Base-by-base conservation (phyloP, 2,888 invertebrate species). In the Cephus sareptanus region DNA sequence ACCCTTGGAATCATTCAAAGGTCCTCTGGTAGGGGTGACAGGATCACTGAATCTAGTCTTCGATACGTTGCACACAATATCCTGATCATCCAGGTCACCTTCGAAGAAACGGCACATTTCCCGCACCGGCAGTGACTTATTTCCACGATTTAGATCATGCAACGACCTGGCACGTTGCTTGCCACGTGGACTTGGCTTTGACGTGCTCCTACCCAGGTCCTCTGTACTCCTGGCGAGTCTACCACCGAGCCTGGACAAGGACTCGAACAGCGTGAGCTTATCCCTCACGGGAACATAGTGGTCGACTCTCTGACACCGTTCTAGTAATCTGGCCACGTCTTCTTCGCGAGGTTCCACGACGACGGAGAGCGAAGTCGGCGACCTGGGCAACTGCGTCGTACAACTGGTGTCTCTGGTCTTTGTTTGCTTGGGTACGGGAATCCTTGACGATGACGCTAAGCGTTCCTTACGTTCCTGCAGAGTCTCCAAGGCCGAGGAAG, bases 41-140 rank as follows among this genome's bases (percentile, higher is more conserved):
- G 84, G 79, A 1, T 84, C 82, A 13, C 75, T 77, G 37, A 77
- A 78, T 56, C 69, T 69, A 2, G 69, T 34, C 40, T 40, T 13
- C 1, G 80, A 37, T 9, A n/a, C 33, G 4, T 34, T 30, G 1
- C 31, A 34, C 12, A 4, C 13, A 3, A 30, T 35, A 80, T 86
- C 83, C 13, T 81, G 78, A 35, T 84, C 83, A 11, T 81, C 73
- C 75, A 75, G 69, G 1, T 93, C 93, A 71, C 94, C 94, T 87
- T 95, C 95, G 90, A 95, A 95, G 91, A 95, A 95, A 90, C 95
- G 94, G 83, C 95, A 94, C 91, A 95, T 93, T 87, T 95, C 95
- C 78, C 95, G 93, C 34, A 95, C 95, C 34, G 93, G 92, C 81
- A 93, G 92, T 73, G 93, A 93, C 79, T 93, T 92, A 6, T 89